phyloP scores from a whole-genome alignment of 1,140 invertebrate genomes.

The Pseudomyrmex flavicornis region DNA sequence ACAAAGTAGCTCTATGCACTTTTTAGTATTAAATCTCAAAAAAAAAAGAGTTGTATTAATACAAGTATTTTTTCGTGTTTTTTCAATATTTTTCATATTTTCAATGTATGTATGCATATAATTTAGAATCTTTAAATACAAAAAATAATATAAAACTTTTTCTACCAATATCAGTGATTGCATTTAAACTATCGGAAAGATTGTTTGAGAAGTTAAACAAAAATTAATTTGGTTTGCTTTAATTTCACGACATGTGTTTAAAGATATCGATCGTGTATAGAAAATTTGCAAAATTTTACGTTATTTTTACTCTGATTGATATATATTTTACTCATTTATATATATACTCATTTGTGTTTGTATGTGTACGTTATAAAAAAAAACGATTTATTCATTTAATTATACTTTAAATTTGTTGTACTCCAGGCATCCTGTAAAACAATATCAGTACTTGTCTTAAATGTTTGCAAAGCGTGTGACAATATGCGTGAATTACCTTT shows the following conservation, averaged over 20 bases:
- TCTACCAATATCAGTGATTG: not conserved
- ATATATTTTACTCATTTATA: not conserved
- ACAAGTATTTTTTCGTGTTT: not conserved
- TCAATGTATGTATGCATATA: not conserved
- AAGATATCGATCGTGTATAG: not conserved
- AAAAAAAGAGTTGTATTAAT: not conserved
- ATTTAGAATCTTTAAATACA: not conserved
- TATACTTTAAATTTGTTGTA: conserved; percentile 73
- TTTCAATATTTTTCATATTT: not conserved
- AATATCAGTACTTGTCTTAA: conserved; percentile 68
- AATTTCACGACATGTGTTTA: conserved; percentile 36
- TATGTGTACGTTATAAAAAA: conserved; percentile 11
- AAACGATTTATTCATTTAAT: conserved; percentile 56
- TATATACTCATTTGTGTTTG: conserved; percentile 12
- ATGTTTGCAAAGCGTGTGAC: conserved; percentile 42
- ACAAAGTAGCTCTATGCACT: not conserved
- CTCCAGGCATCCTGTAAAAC: conserved; percentile 73
- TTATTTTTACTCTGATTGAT: conserved; percentile 32
- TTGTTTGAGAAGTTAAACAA: conserved; percentile 3
- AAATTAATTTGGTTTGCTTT: not conserved
- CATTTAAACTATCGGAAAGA: not conserved
- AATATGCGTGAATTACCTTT: conserved; percentile 61
- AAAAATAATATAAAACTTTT: conserved; percentile 8
- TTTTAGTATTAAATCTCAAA: not conserved
- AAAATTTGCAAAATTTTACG: conserved; percentile 6